Percentiles rank a stretch among this genome's conserved stretches.
Conservation (phyloP, 1,140 invertebrate species). For the Lethrus apterus region DNA sequence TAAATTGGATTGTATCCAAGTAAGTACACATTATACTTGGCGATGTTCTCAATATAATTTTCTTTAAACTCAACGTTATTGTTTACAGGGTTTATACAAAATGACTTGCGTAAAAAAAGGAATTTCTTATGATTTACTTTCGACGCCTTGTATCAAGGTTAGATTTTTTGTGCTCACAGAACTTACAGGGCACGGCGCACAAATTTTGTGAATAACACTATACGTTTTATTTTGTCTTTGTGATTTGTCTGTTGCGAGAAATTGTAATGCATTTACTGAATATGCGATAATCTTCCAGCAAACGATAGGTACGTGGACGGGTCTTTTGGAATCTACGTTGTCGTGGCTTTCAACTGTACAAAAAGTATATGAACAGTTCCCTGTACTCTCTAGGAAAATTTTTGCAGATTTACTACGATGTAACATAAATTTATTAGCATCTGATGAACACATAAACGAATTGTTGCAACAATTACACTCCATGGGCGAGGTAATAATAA, state of each 20-base stretch:
- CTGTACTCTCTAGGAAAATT: slow-evolving; percentile 58
- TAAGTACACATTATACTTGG: slow-evolving; percentile 17
- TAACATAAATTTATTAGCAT: slow-evolving; percentile 62
- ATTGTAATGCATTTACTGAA: too few relatives aligned
- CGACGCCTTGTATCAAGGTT: too few relatives aligned
- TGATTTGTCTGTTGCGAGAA: too few relatives aligned
- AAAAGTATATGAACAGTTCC: slow-evolving; percentile 50
- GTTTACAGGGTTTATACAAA: slow-evolving; percentile 12
- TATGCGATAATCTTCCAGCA: slow-evolving; percentile 30
- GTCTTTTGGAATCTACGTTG: slow-evolving; percentile 55
- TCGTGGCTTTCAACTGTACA: slow-evolving; percentile 49
- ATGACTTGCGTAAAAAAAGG: slow-evolving; percentile 10
- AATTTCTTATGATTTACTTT: slow-evolving; percentile 11
- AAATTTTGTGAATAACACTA: too few relatives aligned
- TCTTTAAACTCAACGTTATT: not conserved
- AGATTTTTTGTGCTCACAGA: too few relatives aligned
- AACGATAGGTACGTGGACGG: slow-evolving; percentile 49
- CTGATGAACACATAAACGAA: slow-evolving; percentile 58
- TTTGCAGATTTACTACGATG: slow-evolving; percentile 55
- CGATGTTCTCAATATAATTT: not conserved
- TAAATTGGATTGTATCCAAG: slow-evolving; percentile 35
- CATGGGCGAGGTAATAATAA: slow-evolving; percentile 61
- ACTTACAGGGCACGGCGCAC: too few relatives aligned
- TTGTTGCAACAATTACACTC: slow-evolving; percentile 61
- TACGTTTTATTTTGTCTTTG: too few relatives aligned